These are phyloP conservation scores for Bufotes viridis DNA, from an alignment of 2,797 vertebrate species.

Conservation along the genomic window DNA sequence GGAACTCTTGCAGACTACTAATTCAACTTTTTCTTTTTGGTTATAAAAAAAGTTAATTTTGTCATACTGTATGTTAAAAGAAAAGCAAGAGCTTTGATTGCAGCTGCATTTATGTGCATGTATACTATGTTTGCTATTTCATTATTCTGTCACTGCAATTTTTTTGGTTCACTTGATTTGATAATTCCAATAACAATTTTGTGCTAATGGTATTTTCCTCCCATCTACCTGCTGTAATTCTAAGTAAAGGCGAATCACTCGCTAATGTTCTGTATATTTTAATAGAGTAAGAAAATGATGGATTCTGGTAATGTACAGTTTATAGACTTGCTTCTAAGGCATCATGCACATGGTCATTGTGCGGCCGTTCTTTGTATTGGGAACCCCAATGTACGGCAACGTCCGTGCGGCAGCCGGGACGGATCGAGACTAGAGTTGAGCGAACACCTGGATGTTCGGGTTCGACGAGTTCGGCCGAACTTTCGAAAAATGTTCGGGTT, in stretches of 20 bases:
- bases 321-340: not conserved
- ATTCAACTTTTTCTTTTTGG: not conserved
- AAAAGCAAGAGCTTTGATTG: slow-evolving; percentile 6
- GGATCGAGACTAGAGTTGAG: no score
- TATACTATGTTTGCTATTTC: slow-evolving; percentile 32
- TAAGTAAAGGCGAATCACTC: slow-evolving; percentile 17
- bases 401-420: no score
- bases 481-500: no score
- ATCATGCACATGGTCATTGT: no score
- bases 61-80: slow-evolving; percentile 20
- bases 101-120: not conserved
- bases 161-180: slow-evolving; percentile 33
- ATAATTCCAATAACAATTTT: slow-evolving; percentile 22
- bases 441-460: no score
- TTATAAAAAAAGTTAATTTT: slow-evolving; percentile 26
- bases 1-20: not conserved
- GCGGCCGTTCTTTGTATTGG: no score
- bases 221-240: slow-evolving; percentile 22
- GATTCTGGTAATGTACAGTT: not conserved
- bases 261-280: not conserved
- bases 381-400: no score
- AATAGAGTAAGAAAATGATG: not conserved
- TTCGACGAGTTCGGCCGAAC: no score
- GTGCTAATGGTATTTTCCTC: slow-evolving; percentile 22
- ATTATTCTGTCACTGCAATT: slow-evolving; percentile 31